phyloP scores from a whole-genome alignment of 2,797 vertebrate species.

The Cyclura pinguis region DNA sequence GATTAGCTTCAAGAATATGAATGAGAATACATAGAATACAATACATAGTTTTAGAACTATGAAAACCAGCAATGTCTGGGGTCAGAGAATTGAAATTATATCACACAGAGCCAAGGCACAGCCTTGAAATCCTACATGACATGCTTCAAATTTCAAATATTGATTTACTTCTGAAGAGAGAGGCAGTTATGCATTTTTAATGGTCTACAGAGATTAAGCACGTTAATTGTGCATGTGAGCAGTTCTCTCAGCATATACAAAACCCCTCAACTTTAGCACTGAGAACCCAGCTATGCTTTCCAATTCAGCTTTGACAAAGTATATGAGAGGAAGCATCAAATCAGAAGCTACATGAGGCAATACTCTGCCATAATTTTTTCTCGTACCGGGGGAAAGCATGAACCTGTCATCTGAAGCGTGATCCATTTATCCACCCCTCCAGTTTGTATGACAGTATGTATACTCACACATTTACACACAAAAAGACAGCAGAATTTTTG shows the following conservation, averaged over 20 bases:
- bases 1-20: background rate
- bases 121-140: slow-evolving; percentile 6
- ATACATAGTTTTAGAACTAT: background rate
- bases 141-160: slow-evolving; percentile 39
- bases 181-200: slow-evolving; percentile 47
- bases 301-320: slow-evolving; percentile 42
- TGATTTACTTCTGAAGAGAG: slow-evolving; percentile 55
- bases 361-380: slow-evolving; percentile 67
- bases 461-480: slow-evolving; percentile 25
- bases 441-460: slow-evolving; percentile 14
- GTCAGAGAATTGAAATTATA: slow-evolving; percentile 23
- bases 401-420: slow-evolving; percentile 51
- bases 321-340: slow-evolving; percentile 38
- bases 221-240: slow-evolving; percentile 51
- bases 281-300: slow-evolving; percentile 36
- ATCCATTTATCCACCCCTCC: slow-evolving; percentile 58
- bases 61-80: slow-evolving; percentile 34
- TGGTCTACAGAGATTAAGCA: slow-evolving; percentile 48
- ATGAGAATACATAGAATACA: background rate
- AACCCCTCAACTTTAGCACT: slow-evolving; percentile 43
- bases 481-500: slow-evolving; percentile 24
- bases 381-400: slow-evolving; percentile 54
- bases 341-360: slow-evolving; percentile 67
- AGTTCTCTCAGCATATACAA: slow-evolving; percentile 43
- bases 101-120: slow-evolving; percentile 46